These are phyloP conservation scores for Chloroceryle inda DNA, from an alignment of 2,797 vertebrate species.

Conservation along the genomic window DNA sequence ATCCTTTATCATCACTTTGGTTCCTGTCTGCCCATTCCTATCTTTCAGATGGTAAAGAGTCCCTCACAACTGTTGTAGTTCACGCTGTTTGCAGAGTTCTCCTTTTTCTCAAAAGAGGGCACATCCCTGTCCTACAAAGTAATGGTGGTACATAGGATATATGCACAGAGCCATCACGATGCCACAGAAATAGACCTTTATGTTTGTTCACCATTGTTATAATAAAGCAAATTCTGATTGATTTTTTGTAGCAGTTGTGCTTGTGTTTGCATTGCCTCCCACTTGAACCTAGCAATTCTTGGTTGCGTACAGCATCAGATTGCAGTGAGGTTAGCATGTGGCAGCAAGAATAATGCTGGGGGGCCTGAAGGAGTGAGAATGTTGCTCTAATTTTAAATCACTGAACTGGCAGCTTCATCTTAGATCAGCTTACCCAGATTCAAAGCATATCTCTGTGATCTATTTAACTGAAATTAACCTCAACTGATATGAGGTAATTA, in stretches of 20 bases:
- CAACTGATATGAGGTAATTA: background rate
- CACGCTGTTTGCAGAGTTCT: background rate
- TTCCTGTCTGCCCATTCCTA: background rate
- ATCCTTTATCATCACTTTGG: background rate
- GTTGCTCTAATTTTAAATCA: slow-evolving; percentile 51
- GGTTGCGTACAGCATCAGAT: slow-evolving; percentile 32
- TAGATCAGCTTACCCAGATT: slow-evolving; percentile 27
- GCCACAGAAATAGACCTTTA: background rate
- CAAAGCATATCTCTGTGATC: slow-evolving; percentile 30
- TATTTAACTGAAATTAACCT: slow-evolving; percentile 43
- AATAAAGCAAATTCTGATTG: slow-evolving; percentile 16
- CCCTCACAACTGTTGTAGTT: background rate
- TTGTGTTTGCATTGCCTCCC: slow-evolving; percentile 13
- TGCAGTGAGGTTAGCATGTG: slow-evolving; percentile 52
- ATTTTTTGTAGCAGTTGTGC: background rate
- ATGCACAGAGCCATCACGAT: accelerated
- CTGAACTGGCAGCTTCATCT: slow-evolving; percentile 28
- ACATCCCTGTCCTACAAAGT: background rate
- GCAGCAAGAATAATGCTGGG: slow-evolving; percentile 33
- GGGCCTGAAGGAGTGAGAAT: slow-evolving; percentile 34
- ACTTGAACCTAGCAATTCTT: slow-evolving; percentile 39
- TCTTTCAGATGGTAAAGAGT: background rate
- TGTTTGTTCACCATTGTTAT: background rate
- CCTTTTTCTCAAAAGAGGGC: background rate
- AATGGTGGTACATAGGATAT: background rate